A percentile compares a stretch with the other conserved stretches of the same genome.
Conservation (phyloP, 2,888 invertebrate genomes). For the Alentia gelatinosa region DNA sequence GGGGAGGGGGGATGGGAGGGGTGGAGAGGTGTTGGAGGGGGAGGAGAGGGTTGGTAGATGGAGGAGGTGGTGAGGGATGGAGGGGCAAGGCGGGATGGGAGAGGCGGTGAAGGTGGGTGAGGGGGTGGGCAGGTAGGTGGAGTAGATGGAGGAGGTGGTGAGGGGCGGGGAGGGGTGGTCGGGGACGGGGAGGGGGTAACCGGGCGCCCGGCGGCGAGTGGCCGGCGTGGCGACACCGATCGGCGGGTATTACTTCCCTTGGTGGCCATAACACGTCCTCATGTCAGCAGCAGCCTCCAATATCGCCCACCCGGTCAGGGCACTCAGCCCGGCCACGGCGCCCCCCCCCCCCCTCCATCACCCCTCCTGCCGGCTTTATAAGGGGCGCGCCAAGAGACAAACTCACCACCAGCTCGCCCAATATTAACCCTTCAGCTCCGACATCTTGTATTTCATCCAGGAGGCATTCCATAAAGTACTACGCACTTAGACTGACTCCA, state of each 20-base stretch:
- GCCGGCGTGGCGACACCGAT: not conserved
- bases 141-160: no score
- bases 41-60: no score
- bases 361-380: no score
- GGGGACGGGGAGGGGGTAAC: not conserved
- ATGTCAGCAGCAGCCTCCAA: not conserved
- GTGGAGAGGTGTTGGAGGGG: no score
- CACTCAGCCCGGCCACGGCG: not conserved
- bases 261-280: constrained; percentile 15
- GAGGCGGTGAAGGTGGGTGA: no score
- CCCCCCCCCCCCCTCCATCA: not conserved
- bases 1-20: no score
- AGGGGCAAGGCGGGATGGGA: no score
- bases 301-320: constrained; percentile 11
- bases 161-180: not conserved
- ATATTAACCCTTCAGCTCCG: not conserved
- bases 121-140: no score
- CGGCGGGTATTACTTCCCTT: constrained; percentile 23
- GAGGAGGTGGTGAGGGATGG: no score
- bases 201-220: not conserved
- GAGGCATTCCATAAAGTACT: not conserved
- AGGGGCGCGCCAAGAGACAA: no score
- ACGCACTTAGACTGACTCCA: no score
- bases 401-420: not conserved
- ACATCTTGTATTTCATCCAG: not conserved